Percentiles rank a stretch among this genome's conserved stretches.
These are phyloP conservation scores for Plectropomus leopardus DNA, from an alignment of 2,113 vertebrate species.

Conservation along the genomic window DNA sequence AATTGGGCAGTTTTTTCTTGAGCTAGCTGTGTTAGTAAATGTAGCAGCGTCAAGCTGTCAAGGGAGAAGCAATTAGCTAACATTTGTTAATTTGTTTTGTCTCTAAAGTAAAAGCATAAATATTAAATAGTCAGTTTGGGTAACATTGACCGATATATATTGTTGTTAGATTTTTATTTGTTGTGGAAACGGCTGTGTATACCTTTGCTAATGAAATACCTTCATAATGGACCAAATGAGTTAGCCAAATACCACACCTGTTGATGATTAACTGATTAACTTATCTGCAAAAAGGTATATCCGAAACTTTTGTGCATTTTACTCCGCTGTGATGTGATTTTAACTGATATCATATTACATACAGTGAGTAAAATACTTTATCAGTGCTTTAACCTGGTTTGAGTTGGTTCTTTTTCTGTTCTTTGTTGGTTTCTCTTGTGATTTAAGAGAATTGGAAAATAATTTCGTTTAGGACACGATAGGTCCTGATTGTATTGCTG, in stretches of 20 bases:
- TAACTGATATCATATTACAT: too few relatives aligned
- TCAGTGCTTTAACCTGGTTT: too few relatives aligned
- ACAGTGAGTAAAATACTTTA: too few relatives aligned
- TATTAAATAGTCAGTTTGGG: not conserved
- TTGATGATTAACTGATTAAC: not conserved
- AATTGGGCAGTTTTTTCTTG: not conserved
- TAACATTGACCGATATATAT: rapidly evolving
- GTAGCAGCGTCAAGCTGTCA: constrained; percentile 31
- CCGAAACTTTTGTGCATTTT: too few relatives aligned
- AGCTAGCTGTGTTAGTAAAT: constrained; percentile 1
- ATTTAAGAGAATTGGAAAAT: too few relatives aligned
- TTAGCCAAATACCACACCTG: not conserved
- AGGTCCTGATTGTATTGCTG: too few relatives aligned
- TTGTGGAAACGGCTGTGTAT: not conserved
- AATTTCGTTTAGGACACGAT: too few relatives aligned
- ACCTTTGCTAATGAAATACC: too few relatives aligned
- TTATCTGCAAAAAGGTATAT: too few relatives aligned
- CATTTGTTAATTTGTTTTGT: not conserved
- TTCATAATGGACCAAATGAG: not conserved
- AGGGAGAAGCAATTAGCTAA: not conserved
- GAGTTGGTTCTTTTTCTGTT: too few relatives aligned
- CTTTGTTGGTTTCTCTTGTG: too few relatives aligned
- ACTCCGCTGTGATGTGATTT: too few relatives aligned
- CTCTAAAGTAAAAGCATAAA: not conserved
- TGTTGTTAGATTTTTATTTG: not conserved